A percentile compares a stretch with the other conserved stretches of the same genome.
Evolutionary conservation across 1,140 invertebrate species (phyloP).

Genomic region (Aphelinus certus): DNA sequence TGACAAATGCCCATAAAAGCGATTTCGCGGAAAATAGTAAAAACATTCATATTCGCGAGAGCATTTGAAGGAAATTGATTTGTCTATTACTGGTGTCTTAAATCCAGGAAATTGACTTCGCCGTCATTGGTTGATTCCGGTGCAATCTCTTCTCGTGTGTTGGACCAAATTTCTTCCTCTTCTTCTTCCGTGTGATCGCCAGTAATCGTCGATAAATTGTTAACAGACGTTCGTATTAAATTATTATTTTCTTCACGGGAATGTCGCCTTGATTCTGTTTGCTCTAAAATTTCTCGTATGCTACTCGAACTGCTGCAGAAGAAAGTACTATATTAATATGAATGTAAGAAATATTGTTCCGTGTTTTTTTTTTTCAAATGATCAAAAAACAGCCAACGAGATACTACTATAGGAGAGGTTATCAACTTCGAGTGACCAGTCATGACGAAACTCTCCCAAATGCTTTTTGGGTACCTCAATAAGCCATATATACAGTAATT

Average conservation of each 20-base stretch:
- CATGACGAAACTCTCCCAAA: no score
- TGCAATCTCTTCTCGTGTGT: conserved; percentile 44
- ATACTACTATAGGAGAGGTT: conserved; percentile 8
- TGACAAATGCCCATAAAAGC: no score
- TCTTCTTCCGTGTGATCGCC: conserved; percentile 39
- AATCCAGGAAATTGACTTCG: conserved; percentile 42
- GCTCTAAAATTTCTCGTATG: conserved; percentile 55
- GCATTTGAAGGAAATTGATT: no score
- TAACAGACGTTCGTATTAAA: conserved; percentile 47
- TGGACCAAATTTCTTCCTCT: conserved; percentile 41
- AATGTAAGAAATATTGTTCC: background rate
- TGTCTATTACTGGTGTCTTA: conserved; percentile 38
- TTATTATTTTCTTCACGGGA: conserved; percentile 60
- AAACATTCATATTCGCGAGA: no score
- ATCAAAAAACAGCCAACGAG: conserved; percentile 1
- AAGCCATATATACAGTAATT: background rate
- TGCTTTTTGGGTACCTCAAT: no score
- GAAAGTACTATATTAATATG: conserved; percentile 1
- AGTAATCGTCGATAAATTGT: conserved; percentile 37
- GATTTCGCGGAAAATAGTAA: no score
- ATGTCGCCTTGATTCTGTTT: conserved; percentile 50
- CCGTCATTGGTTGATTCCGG: conserved; percentile 38
- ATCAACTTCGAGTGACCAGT: no score
- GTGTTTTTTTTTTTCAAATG: background rate
- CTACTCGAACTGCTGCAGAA: conserved; percentile 52